A percentile compares a stretch with the other conserved stretches of the same genome.
Conservation (phyloP, 2,113 vertebrate species). For the Pluvialis apricaria region DNA sequence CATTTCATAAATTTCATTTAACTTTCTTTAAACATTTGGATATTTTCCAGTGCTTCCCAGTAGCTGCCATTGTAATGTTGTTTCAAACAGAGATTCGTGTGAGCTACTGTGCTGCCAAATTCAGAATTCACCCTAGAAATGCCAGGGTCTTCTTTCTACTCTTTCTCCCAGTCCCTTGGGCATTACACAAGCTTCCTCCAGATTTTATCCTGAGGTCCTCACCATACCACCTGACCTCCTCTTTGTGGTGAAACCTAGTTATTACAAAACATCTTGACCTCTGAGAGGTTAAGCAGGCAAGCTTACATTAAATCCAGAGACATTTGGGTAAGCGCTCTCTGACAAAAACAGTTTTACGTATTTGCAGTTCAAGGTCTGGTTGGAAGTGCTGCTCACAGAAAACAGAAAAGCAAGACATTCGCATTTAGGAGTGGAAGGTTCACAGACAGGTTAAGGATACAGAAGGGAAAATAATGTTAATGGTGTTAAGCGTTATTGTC, state of each 20-base stretch:
- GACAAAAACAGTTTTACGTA: background rate
- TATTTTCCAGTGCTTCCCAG: background rate
- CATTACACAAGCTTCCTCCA: background rate
- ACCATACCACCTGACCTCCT: background rate
- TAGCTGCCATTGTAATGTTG: background rate
- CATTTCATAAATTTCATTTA: background rate
- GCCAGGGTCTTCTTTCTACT: background rate
- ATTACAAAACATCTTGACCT: background rate
- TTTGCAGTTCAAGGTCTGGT: background rate
- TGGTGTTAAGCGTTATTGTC: background rate
- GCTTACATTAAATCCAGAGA: background rate
- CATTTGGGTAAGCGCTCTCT: background rate
- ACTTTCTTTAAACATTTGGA: background rate
- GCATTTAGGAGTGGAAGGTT: background rate
- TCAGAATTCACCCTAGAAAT: background rate
- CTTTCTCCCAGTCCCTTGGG: background rate
- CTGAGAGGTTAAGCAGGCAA: slow-evolving; percentile 16
- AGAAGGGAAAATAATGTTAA: background rate
- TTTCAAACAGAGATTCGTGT: background rate
- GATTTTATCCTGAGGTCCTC: background rate
- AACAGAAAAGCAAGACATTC: background rate
- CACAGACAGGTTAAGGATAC: background rate
- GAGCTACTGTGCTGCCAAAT: background rate
- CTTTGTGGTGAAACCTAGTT: background rate
- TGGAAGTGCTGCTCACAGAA: background rate